phyloP scores from a whole-genome alignment of 2,888 invertebrate species.

The Xylophagus ater region DNA sequence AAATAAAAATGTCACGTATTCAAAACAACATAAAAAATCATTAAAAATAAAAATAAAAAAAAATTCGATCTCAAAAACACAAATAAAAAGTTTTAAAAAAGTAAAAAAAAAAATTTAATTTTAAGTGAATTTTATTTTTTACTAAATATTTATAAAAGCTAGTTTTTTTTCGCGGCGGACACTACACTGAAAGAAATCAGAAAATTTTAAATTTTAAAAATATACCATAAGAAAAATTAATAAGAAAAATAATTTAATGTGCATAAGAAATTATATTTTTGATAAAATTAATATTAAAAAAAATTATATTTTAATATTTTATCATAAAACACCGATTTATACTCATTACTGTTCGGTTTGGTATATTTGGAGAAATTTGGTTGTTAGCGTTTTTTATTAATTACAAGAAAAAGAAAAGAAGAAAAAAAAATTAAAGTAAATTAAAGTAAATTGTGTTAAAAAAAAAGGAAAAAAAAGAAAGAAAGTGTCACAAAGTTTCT shows the following conservation, averaged over 20 bases:
- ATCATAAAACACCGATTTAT: constrained; percentile 20
- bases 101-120: neutral
- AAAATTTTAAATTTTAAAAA: too few relatives aligned
- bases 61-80: neutral
- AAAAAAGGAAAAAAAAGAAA: constrained; percentile 1
- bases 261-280: constrained; percentile 9
- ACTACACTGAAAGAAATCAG: too few relatives aligned
- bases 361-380: constrained; percentile 16
- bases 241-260: constrained; percentile 12
- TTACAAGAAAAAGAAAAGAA: neutral
- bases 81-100: neutral
- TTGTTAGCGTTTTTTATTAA: constrained; percentile 4
- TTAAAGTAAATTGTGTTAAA: neutral
- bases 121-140: neutral
- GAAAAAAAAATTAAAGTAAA: neutral
- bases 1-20: constrained; percentile 10
- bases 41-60: neutral
- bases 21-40: neutral
- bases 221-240: too few relatives aligned
- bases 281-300: constrained; percentile 10
- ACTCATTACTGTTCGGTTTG: constrained; percentile 21
- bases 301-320: constrained; percentile 19
- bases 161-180: too few relatives aligned
- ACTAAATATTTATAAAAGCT: constrained; percentile 3
- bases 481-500: neutral